phyloP scores from a whole-genome alignment of 2,113 vertebrate genomes.

The Anoplopoma fimbria region DNA sequence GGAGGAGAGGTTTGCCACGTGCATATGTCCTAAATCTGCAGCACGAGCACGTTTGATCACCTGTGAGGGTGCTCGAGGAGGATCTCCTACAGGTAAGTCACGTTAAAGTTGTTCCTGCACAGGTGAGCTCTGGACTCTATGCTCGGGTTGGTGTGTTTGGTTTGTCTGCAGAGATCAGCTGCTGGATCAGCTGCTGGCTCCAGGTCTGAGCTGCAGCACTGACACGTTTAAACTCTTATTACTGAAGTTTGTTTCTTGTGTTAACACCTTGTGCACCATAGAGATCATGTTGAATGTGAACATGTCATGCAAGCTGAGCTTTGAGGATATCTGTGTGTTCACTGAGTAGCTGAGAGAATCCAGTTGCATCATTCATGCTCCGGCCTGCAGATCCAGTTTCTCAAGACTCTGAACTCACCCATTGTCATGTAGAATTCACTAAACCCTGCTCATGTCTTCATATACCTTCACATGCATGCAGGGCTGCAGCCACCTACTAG shows the following conservation, averaged over 20 bases:
- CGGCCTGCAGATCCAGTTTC: slow-evolving; percentile 65
- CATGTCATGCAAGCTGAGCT: neutral
- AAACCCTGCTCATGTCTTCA: neutral
- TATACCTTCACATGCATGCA: neutral
- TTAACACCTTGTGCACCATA: neutral
- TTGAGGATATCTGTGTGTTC: accelerated
- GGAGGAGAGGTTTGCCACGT: no score
- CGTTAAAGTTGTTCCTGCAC: no score
- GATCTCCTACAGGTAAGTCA: no score
- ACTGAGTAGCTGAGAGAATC: neutral
- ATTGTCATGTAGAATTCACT: neutral
- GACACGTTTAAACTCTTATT: slow-evolving; percentile 19
- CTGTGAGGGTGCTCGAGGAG: no score
- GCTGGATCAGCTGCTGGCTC: no score
- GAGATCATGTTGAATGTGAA: neutral
- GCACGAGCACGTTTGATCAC: no score
- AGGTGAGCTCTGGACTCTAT: neutral
- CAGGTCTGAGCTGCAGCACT: slow-evolving; percentile 68
- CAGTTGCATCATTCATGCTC: slow-evolving; percentile 10
- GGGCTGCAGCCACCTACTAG: neutral
- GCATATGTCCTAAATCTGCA: no score
- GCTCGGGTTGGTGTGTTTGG: neutral
- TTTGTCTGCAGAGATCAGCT: neutral
- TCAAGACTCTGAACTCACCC: slow-evolving; percentile 2
- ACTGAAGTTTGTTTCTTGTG: neutral